phyloP scores from a whole-genome alignment of 2,797 vertebrate species.

The Taeniopygia guttata region DNA sequence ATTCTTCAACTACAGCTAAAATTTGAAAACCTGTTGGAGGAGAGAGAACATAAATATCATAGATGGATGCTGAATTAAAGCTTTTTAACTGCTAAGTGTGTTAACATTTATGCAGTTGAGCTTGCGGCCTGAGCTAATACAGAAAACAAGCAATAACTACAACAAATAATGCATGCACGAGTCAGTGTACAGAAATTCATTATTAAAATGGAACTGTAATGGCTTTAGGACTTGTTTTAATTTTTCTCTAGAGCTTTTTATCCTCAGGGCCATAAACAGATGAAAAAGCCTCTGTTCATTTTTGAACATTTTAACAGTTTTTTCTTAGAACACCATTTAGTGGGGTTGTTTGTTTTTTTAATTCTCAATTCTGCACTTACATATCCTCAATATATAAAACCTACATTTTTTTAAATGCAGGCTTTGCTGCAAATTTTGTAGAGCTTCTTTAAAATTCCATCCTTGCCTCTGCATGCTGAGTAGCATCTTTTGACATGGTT shows the following conservation, averaged over 20 bases:
- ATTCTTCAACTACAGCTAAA: not conserved
- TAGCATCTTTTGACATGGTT: slow-evolving; percentile 49
- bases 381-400: not conserved
- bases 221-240: slow-evolving; percentile 38
- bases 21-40: not conserved
- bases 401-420: not conserved
- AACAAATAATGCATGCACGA: slow-evolving; percentile 27
- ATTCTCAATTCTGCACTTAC: not conserved
- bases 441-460: slow-evolving; percentile 17
- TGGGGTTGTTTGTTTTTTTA: not conserved
- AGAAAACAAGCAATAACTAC: slow-evolving; percentile 23
- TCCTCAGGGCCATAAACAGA: not conserved
- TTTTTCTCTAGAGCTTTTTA: slow-evolving; percentile 48
- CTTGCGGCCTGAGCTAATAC: slow-evolving; percentile 7
- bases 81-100: slow-evolving; percentile 20
- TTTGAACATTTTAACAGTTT: not conserved
- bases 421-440: not conserved
- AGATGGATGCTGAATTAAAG: not conserved
- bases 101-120: not conserved
- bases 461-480: not conserved
- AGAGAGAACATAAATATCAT: not conserved
- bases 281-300: not conserved
- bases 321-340: not conserved
- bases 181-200: slow-evolving; percentile 23
- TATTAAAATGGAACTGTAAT: slow-evolving; percentile 55